Percentiles rank a stretch among this genome's conserved stretches.
These are phyloP conservation scores for Bombylius major DNA, from an alignment of 2,888 invertebrate genomes.

Conservation along the genomic window DNA sequence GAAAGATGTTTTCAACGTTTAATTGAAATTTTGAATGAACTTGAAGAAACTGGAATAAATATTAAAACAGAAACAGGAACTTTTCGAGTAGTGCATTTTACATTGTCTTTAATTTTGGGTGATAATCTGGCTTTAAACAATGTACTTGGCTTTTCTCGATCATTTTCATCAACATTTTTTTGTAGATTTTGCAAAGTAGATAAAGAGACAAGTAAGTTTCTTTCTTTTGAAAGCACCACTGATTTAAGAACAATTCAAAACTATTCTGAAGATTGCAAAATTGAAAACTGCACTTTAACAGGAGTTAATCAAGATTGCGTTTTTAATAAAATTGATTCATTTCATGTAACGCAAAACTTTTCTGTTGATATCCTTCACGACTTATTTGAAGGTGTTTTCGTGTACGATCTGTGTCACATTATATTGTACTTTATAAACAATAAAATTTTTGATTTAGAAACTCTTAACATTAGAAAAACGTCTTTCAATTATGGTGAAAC, in stretches of 20 bases:
- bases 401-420: conserved; percentile 15
- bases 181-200: conserved; percentile 20
- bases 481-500: conserved; percentile 9
- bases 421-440: conserved; percentile 14
- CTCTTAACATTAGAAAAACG: conserved; percentile 8
- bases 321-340: conserved; percentile 16
- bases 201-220: conserved; percentile 10
- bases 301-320: conserved; percentile 18
- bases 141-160: conserved; percentile 12
- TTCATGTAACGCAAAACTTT: conserved; percentile 18
- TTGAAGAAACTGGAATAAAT: conserved; percentile 16
- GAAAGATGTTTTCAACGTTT: conserved; percentile 16
- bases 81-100: conserved; percentile 8
- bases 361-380: conserved; percentile 17
- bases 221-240: conserved; percentile 10
- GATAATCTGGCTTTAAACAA: conserved; percentile 9
- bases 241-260: conserved; percentile 15
- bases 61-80: conserved; percentile 8
- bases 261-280: conserved; percentile 12
- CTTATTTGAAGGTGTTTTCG: conserved; percentile 17
- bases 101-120: conserved; percentile 11
- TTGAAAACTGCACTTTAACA: conserved; percentile 6
- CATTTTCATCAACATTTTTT: conserved; percentile 16
- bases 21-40: conserved; percentile 16
- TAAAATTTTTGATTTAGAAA: conserved; percentile 6